These are phyloP conservation scores for Formicarius rufipectus DNA, from an alignment of 2,113 vertebrate genomes.

Conservation along the genomic window DNA sequence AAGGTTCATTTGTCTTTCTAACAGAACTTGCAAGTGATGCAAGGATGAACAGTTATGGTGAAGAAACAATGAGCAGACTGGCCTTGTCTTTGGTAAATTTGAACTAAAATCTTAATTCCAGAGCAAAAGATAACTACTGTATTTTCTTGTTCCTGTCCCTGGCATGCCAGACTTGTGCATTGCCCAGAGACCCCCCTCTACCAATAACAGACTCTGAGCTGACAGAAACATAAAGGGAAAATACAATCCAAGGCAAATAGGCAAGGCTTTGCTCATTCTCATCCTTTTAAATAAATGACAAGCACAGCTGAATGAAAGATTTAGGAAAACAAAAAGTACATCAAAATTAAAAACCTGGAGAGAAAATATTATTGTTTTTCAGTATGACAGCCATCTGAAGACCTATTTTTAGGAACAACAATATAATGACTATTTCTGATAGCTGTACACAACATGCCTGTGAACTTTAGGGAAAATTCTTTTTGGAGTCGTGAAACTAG, in stretches of 20 bases:
- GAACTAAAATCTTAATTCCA: background rate
- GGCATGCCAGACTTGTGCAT: background rate
- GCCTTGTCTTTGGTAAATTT: background rate
- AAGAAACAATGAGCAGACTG: background rate
- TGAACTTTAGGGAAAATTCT: background rate
- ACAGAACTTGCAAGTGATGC: background rate
- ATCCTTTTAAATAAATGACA: background rate
- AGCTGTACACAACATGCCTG: background rate
- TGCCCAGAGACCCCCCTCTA: background rate
- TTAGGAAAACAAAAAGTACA: background rate
- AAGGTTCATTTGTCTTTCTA: constrained; percentile 16
- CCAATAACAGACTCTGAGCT: background rate
- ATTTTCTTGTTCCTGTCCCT: background rate
- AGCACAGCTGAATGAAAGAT: background rate
- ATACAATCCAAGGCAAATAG: background rate
- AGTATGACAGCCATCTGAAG: background rate
- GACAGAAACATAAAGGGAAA: background rate
- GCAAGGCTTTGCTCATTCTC: background rate
- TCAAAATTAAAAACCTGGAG: background rate
- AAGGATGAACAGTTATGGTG: background rate
- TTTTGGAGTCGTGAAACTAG: background rate
- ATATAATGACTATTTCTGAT: background rate
- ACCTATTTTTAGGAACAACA: background rate
- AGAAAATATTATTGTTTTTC: background rate
- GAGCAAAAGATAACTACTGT: background rate